Conservation (phyloP, 2,888 invertebrate genomes). For the Athetis lepigone region DNA sequence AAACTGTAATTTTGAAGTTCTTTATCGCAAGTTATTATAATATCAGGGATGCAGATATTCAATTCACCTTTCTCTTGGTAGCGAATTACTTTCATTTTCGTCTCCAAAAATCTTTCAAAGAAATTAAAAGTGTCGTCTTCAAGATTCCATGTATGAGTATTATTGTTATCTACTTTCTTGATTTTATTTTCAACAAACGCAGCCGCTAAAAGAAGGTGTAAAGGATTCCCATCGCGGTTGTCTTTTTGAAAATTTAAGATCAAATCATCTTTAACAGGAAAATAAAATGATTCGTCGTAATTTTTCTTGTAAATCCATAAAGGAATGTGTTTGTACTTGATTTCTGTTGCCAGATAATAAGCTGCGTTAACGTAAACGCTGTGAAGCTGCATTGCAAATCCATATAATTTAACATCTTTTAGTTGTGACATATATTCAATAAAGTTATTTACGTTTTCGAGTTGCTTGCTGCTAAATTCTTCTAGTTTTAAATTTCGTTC, state of each 20-base stretch:
- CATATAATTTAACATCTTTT: not conserved
- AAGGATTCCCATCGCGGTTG: conserved; percentile 22
- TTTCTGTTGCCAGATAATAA: not conserved
- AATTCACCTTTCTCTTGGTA: not conserved
- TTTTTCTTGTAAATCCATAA: conserved; percentile 1
- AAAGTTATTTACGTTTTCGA: conserved; percentile 29
- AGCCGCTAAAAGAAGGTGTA: conserved; percentile 47
- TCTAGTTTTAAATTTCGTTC: conserved; percentile 26
- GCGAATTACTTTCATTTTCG: conserved; percentile 27
- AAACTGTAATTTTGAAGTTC: conserved; percentile 38
- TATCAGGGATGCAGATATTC: conserved; percentile 18
- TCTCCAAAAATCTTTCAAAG: conserved; percentile 48
- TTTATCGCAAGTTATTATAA: conserved; percentile 31
- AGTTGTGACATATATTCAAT: not conserved
- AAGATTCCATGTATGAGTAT: not conserved
- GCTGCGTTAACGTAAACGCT: not conserved
- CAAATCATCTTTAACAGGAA: not conserved
- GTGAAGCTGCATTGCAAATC: conserved; percentile 11
- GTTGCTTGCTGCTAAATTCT: conserved; percentile 28
- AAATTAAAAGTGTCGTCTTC: conserved; percentile 24
- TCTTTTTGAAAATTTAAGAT: not conserved
- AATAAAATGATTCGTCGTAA: not conserved
- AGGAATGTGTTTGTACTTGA: conserved; percentile 4
- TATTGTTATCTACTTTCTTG: not conserved
- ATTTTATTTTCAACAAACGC: conserved; percentile 40